Conservation (phyloP, 1,140 invertebrate genomes). For the Habropoda laboriosa region DNA sequence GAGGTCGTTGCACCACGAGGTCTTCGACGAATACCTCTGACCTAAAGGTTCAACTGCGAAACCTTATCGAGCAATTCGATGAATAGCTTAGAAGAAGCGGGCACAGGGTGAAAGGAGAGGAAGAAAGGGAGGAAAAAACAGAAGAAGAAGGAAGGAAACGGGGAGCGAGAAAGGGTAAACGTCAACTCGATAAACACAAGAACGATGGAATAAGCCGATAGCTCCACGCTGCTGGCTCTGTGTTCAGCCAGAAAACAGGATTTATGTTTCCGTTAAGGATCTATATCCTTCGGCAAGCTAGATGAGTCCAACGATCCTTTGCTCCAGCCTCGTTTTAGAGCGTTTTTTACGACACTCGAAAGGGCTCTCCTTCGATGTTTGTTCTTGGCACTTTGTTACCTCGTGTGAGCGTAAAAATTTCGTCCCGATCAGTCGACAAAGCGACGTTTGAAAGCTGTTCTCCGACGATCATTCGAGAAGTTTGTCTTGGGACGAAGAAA, state of each 20-base stretch:
- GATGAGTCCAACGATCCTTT: constrained; percentile 6
- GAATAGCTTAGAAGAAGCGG: constrained; percentile 38
- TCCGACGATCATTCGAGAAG: too few relatives aligned
- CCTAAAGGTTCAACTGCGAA: constrained; percentile 51
- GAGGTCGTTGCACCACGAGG: constrained; percentile 46
- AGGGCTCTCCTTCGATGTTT: not conserved
- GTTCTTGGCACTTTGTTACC: too few relatives aligned
- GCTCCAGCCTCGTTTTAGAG: not conserved
- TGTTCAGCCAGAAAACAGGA: constrained; percentile 6
- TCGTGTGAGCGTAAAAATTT: too few relatives aligned
- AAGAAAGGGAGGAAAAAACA: not conserved
- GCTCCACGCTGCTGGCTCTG: not conserved
- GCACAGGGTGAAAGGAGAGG: not conserved
- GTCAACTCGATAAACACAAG: constrained; percentile 42
- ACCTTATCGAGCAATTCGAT: constrained; percentile 53
- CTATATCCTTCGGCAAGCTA: not conserved
- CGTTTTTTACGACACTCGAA: not conserved
- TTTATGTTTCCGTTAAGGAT: constrained; percentile 32
- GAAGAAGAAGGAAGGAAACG: not conserved
- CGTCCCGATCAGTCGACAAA: too few relatives aligned
- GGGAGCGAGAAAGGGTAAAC: constrained; percentile 22
- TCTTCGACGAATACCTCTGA: constrained; percentile 32
- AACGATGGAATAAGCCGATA: constrained; percentile 48
- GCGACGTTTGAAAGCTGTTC: too few relatives aligned
- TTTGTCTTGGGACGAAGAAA: too few relatives aligned